A percentile compares a stretch with the other conserved stretches of the same genome.
Conservation (phyloP, 1,140 invertebrate genomes). For the Drosophila rhopaloa region DNA sequence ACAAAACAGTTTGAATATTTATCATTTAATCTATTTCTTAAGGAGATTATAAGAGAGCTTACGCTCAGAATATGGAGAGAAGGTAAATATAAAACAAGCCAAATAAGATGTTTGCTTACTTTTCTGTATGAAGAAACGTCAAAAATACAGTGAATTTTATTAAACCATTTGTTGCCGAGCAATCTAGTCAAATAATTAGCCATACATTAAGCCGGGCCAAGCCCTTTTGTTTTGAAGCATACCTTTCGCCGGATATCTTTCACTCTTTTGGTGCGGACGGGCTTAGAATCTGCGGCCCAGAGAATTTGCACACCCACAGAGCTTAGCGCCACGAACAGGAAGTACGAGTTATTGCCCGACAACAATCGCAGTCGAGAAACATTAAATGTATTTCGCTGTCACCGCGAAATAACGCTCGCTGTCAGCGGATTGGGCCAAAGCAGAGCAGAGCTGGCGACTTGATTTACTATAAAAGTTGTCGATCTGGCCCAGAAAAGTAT, state of each 20-base stretch:
- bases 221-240: constrained; percentile 16
- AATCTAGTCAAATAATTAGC: constrained; percentile 23
- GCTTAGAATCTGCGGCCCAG: constrained; percentile 34
- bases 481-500: constrained; percentile 38
- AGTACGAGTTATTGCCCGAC: constrained; percentile 63
- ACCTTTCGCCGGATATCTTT: constrained; percentile 50
- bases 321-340: constrained; percentile 71
- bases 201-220: constrained; percentile 5
- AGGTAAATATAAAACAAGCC: not conserved
- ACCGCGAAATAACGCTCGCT: constrained; percentile 64
- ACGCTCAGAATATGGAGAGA: not conserved
- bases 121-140: not conserved
- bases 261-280: constrained; percentile 32
- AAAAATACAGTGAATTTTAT: not conserved
- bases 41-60: constrained; percentile 20
- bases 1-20: constrained; percentile 6
- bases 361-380: constrained; percentile 61
- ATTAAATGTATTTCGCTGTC: constrained; percentile 63
- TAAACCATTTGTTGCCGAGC: not conserved
- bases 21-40: constrained; percentile 5
- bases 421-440: constrained; percentile 15
- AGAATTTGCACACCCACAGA: constrained; percentile 64
- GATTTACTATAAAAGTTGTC: constrained; percentile 63
- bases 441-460: constrained; percentile 29
- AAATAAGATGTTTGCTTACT: not conserved